These are phyloP conservation scores for Euwallacea similis DNA, from an alignment of 1,140 invertebrate species.

Conservation along the genomic window DNA sequence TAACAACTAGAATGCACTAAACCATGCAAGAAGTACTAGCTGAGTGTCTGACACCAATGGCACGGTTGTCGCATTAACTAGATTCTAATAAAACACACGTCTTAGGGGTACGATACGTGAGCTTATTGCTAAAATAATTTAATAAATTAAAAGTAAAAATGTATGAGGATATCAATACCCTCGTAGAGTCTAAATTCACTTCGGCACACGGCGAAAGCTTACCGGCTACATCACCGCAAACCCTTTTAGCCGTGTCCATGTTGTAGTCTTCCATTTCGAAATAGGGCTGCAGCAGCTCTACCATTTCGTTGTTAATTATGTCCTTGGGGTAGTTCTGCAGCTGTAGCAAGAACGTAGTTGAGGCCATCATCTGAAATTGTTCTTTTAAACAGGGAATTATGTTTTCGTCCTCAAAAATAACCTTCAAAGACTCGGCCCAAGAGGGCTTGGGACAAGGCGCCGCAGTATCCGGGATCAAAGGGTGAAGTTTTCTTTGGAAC, in stretches of 20 bases:
- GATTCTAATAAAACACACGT: too few relatives aligned
- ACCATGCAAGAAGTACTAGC: too few relatives aligned
- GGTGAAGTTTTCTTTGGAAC: conserved; percentile 85
- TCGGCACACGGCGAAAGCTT: not conserved
- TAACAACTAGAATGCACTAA: too few relatives aligned
- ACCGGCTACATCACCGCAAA: conserved; percentile 93
- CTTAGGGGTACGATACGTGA: too few relatives aligned
- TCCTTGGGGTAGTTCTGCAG: conserved; percentile 96
- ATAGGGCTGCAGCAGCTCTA: conserved; percentile 89
- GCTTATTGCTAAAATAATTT: too few relatives aligned
- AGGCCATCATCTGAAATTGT: conserved; percentile 83
- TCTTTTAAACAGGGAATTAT: not conserved
- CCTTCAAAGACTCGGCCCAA: conserved; percentile 94
- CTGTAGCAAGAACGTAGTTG: conserved; percentile 89
- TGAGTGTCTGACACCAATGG: too few relatives aligned
- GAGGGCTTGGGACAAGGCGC: conserved; percentile 88
- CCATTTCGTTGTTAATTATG: conserved; percentile 95
- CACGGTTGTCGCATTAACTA: too few relatives aligned
- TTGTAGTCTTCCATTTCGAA: conserved; percentile 95
- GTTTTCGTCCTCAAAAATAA: conserved; percentile 80
- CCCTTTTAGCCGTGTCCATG: conserved; percentile 92
- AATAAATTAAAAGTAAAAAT: too few relatives aligned
- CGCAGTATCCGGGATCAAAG: conserved; percentile 77
- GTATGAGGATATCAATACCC: too few relatives aligned
- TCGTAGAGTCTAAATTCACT: too few relatives aligned